Evolutionary conservation across 53 echinoderm and acorn worm species (phyloP).

Genomic region (Stichopus horrens): DNA sequence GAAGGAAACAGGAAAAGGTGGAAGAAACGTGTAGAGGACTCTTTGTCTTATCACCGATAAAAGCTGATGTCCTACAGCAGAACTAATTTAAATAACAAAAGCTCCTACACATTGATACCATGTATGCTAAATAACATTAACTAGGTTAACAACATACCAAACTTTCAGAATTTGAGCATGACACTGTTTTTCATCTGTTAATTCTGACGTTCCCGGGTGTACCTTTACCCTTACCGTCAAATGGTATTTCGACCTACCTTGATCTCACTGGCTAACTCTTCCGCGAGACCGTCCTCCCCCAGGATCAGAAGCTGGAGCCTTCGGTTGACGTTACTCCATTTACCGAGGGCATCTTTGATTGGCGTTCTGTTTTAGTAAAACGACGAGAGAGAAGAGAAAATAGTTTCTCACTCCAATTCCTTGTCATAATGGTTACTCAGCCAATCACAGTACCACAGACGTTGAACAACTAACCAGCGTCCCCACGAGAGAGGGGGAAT

Average conservation of each 20-base stretch:
- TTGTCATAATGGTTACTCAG: no score
- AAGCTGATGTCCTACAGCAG: no score
- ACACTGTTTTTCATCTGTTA: no score
- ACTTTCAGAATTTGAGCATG: background rate
- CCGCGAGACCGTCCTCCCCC: constrained; percentile 90
- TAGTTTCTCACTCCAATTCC: no score
- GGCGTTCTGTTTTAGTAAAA: constrained; percentile 47
- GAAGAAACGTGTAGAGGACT: background rate
- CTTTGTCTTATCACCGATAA: no score
- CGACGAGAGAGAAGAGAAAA: no score
- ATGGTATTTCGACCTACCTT: constrained; percentile 54
- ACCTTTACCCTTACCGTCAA: background rate
- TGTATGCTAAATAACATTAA: background rate
- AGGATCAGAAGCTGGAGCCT: constrained; percentile 72
- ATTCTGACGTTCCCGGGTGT: background rate
- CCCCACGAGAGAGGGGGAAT: no score
- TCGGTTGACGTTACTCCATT: constrained; percentile 61
- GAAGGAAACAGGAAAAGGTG: background rate
- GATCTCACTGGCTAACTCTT: constrained; percentile 79
- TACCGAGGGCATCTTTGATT: constrained; percentile 50
- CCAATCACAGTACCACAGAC: no score
- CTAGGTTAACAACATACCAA: background rate
- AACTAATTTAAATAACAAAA: no score
- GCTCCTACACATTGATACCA: background rate
- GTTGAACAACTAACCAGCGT: no score